Conservation (phyloP, 2,797 vertebrate genomes). For the Oreortyx pictus region DNA sequence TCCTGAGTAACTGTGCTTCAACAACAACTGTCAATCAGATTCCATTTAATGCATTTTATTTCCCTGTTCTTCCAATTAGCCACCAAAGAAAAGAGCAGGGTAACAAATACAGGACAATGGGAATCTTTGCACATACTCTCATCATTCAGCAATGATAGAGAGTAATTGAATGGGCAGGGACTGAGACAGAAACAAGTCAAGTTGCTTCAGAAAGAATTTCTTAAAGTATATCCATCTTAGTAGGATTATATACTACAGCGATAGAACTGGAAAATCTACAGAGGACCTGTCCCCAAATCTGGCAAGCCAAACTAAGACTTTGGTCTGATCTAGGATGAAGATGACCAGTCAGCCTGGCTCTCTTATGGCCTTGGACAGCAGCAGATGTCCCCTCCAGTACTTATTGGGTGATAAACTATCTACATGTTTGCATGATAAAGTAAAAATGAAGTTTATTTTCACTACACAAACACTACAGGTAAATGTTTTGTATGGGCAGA, state of each 20-base stretch:
- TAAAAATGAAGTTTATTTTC: background rate
- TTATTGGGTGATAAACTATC: background rate
- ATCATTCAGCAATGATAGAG: background rate
- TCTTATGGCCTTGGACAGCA: background rate
- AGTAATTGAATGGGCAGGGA: background rate
- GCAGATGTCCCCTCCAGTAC: background rate
- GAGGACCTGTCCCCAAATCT: background rate
- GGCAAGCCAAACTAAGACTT: rapidly evolving
- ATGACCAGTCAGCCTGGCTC: background rate
- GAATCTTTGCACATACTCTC: background rate
- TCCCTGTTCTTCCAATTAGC: background rate
- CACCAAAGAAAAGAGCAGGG: background rate
- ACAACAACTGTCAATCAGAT: background rate
- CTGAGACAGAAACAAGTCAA: background rate
- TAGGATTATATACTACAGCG: rapidly evolving
- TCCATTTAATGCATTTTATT: background rate
- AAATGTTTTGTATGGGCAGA: background rate
- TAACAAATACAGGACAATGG: background rate
- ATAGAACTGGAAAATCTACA: background rate
- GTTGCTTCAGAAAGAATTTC: background rate
- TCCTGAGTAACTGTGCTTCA: background rate
- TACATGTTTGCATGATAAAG: background rate
- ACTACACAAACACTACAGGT: background rate
- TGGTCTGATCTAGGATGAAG: background rate
- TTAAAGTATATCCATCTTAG: background rate